Evolutionary conservation across 2,113 vertebrate genomes (phyloP), one percentile per base, ranked within the genome.

Genomic region (Felis chaus): DNA sequence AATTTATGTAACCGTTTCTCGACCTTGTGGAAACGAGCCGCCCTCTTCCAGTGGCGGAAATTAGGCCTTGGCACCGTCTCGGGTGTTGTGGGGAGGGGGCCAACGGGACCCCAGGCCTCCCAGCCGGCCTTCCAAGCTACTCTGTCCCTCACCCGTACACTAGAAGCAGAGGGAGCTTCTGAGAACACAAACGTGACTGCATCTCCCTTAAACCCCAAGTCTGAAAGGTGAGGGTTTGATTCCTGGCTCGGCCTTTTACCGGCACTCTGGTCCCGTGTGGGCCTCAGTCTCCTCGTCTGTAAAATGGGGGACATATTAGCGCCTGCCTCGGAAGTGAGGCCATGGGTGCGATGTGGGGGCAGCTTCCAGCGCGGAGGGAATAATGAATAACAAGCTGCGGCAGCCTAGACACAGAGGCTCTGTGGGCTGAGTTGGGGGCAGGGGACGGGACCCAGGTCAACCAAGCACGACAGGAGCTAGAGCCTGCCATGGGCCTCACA

Each of bases 1-100:
- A 96, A 93, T 97, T 96, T 92, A 96, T 87, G 94, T 89, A 97
- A 92, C 95, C 31, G 36, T 36, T 18, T 74, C 86, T 71, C 11
- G 66, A 96, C 96, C 97, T 96, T 97, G 97, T 65, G 83, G 92
- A 41, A 68, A 78, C 1, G 10, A 97, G 79, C 85, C 1, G 0
- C 81, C 41, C 84, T 81, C 69, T 66, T 79, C 65, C n/a, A 11
- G 65, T 0, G 21, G n/a, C 27, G 71, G 55, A 69, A 23, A 74
- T 12, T 3, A 57, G 89, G 65, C 63, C 76, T 74, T 45, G 82
- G 65, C 55, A 4, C 14, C 0, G 3, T 1, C 96, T 36, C 3
- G 0, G 33, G 65, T 36, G 27, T 18, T 39, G 19, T 1, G 1
- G 45, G 45, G 36, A 55, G 45, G 36, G 19, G 29, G 36, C 41